phyloP scores from a whole-genome alignment of 2,797 vertebrate genomes.

The Microhierax caerulescens region DNA sequence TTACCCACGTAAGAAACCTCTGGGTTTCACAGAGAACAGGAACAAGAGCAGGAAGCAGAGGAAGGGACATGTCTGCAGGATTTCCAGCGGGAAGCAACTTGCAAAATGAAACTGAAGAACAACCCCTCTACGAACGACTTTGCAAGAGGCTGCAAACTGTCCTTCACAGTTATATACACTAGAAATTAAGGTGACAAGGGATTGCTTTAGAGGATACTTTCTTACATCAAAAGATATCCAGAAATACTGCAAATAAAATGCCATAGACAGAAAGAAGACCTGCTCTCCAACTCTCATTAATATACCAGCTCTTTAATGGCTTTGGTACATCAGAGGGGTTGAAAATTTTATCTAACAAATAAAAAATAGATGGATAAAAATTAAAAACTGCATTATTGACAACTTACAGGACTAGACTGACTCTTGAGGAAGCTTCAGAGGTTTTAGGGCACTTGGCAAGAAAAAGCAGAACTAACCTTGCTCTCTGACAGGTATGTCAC shows the following conservation, averaged over 20 bases:
- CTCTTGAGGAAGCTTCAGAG: neutral
- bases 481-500: neutral
- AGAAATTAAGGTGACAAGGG: neutral
- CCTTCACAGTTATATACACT: neutral
- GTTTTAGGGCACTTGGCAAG: neutral
- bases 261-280: neutral
- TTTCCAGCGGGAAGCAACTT: neutral
- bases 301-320: neutral
- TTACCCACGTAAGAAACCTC: neutral
- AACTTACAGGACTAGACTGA: neutral
- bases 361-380: neutral
- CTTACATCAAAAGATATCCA: neutral
- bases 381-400: neutral
- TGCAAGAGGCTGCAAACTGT: neutral
- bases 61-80: neutral
- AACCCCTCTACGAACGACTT: neutral
- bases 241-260: neutral
- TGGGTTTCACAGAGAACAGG: neutral
- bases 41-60: neutral
- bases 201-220: neutral
- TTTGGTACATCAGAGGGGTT: neutral
- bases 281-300: neutral
- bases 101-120: neutral
- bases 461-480: neutral
- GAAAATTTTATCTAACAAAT: slow-evolving; percentile 8